Evolutionary conservation across 2,888 invertebrate species (phyloP).

Genomic region (Netelia virgata): DNA sequence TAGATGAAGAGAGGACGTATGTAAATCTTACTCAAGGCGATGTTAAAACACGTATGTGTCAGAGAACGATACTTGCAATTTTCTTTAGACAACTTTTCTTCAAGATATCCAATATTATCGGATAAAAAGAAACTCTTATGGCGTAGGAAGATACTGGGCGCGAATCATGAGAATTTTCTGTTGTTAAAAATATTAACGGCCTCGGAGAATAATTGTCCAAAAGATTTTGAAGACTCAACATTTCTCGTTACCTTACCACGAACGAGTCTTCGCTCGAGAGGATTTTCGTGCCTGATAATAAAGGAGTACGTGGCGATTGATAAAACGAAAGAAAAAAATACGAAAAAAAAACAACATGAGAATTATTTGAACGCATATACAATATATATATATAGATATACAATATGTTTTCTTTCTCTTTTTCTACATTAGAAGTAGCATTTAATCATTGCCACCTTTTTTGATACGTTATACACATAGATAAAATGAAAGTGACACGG

Average conservation of each 20-base stretch:
- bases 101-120: too few species aligned
- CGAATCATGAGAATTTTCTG: too few species aligned
- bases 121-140: too few species aligned
- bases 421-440: slow-evolving; percentile 13
- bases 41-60: too few species aligned
- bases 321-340: slow-evolving; percentile 3
- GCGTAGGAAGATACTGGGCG: too few species aligned
- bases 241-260: too few species aligned
- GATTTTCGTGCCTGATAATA: slow-evolving; percentile 44
- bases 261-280: slow-evolving; percentile 11
- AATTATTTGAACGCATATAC: slow-evolving; percentile 38
- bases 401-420: slow-evolving; percentile 13
- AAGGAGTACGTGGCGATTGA: slow-evolving; percentile 4
- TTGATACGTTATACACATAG: slow-evolving; percentile 69
- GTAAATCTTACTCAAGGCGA: too few species aligned
- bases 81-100: too few species aligned
- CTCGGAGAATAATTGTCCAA: too few species aligned
- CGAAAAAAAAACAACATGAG: slow-evolving; percentile 17
- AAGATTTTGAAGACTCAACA: too few species aligned
- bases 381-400: slow-evolving; percentile 21
- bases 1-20: not conserved
- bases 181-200: too few species aligned
- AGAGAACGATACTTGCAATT: too few species aligned
- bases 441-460: slow-evolving; percentile 66
- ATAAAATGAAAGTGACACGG: slow-evolving; percentile 25